A percentile compares a stretch with the other conserved stretches of the same genome.
These are phyloP conservation scores for Aegypius monachus DNA, from an alignment of 2,113 vertebrate species.

Conservation along the genomic window DNA sequence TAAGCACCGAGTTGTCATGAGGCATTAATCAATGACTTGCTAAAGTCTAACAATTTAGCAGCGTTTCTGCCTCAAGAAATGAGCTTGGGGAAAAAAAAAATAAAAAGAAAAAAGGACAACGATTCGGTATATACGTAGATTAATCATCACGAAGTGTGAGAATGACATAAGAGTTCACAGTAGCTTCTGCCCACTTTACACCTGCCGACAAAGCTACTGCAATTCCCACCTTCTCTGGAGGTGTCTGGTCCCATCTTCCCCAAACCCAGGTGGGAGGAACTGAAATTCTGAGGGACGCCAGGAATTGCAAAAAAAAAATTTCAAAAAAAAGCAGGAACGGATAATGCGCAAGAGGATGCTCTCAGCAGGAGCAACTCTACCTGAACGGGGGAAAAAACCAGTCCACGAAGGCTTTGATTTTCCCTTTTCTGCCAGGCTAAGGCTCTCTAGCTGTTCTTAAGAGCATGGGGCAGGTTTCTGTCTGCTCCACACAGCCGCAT, in stretches of 20 bases:
- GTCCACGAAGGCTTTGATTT: neutral
- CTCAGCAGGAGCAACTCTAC: neutral
- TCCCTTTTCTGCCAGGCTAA: neutral
- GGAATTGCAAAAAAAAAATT: neutral
- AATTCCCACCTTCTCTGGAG: neutral
- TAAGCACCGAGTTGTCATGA: neutral
- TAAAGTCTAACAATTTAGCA: neutral
- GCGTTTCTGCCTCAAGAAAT: neutral
- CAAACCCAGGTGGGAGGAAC: neutral
- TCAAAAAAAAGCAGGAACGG: rapidly evolving
- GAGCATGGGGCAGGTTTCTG: neutral
- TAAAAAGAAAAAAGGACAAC: neutral
- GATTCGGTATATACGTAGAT: rapidly evolving
- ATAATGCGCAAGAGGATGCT: neutral
- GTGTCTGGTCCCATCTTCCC: neutral
- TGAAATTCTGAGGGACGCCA: neutral
- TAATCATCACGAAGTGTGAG: neutral
- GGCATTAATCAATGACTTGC: neutral
- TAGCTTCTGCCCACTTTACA: neutral
- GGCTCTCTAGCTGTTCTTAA: neutral
- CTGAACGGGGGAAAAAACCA: neutral
- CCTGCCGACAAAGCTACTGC: neutral
- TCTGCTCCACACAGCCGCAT: too few relatives aligned
- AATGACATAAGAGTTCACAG: neutral
- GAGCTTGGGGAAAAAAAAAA: too few relatives aligned